These are phyloP conservation scores for Synergus japonicus DNA, from an alignment of 2,888 invertebrate species.

Conservation along the genomic window DNA sequence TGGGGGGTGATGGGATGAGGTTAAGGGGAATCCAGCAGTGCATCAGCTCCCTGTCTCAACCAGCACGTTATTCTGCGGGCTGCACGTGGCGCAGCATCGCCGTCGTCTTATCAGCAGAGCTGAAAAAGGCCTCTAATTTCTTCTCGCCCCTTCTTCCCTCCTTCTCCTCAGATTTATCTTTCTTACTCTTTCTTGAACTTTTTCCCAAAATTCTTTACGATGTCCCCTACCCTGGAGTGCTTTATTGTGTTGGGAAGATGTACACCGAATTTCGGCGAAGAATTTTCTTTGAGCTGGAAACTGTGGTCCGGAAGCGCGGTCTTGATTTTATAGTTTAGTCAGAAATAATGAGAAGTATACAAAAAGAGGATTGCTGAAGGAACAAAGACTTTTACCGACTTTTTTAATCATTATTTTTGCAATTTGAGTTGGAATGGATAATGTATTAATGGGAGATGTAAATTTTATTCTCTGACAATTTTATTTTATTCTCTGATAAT, in stretches of 20 bases:
- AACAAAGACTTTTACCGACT: no score
- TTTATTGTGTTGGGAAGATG: conserved; percentile 21
- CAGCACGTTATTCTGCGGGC: conserved; percentile 33
- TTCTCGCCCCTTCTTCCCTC: conserved; percentile 41
- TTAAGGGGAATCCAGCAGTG: conserved; percentile 51
- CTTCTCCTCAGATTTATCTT: conserved; percentile 26
- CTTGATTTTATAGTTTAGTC: no score
- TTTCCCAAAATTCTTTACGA: conserved; percentile 40
- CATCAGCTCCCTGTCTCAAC: conserved; percentile 51
- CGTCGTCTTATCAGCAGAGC: conserved; percentile 32
- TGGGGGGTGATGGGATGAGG: not conserved
- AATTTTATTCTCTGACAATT: no score
- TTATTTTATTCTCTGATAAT: no score
- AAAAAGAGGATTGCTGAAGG: no score
- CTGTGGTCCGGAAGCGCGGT: no score
- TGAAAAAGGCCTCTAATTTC: conserved; percentile 38
- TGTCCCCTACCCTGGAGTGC: conserved; percentile 47
- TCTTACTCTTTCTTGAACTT: conserved; percentile 30
- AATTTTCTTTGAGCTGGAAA: no score
- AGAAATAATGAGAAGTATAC: no score
- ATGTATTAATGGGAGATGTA: no score
- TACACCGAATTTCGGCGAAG: not conserved
- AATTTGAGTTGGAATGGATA: no score
- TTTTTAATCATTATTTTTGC: no score
- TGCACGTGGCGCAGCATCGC: conserved; percentile 39